phyloP scores from a whole-genome alignment of 2,797 vertebrate genomes.

The Eidolon dupreanum region DNA sequence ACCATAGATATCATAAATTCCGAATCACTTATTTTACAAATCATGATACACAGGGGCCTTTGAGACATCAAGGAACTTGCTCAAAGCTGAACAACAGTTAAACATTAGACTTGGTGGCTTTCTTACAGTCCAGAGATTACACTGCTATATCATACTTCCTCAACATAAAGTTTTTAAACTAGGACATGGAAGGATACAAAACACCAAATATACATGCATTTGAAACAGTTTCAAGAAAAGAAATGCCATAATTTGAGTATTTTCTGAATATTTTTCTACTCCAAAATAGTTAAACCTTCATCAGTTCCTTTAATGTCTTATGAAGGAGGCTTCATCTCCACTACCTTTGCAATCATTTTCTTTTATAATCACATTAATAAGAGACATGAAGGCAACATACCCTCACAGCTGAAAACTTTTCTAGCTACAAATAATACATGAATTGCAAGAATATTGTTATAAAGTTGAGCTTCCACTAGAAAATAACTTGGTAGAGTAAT shows the following conservation, averaged over 20 bases:
- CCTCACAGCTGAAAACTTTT: constrained; percentile 28
- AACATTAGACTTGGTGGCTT: not conserved
- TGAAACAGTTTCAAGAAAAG: not conserved
- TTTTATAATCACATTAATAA: not conserved
- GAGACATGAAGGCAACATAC: not conserved
- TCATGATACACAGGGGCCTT: not conserved
- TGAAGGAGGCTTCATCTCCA: not conserved
- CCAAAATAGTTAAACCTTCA: not conserved
- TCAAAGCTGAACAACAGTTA: not conserved
- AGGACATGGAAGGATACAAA: not conserved
- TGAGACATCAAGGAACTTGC: not conserved
- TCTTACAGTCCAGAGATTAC: not conserved
- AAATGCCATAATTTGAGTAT: not conserved
- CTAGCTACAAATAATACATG: not conserved
- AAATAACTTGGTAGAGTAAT: not conserved
- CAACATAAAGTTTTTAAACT: constrained; percentile 61
- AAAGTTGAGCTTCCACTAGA: not conserved
- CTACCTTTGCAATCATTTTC: not conserved
- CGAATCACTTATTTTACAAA: constrained; percentile 32
- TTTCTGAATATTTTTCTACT: not conserved
- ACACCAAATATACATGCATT: not conserved
- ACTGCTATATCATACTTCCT: not conserved
- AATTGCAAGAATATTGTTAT: not conserved
- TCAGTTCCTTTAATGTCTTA: not conserved
- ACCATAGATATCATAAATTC: not conserved